Conservation (phyloP, 1,140 invertebrate genomes). For the Chironomus tepperi region DNA sequence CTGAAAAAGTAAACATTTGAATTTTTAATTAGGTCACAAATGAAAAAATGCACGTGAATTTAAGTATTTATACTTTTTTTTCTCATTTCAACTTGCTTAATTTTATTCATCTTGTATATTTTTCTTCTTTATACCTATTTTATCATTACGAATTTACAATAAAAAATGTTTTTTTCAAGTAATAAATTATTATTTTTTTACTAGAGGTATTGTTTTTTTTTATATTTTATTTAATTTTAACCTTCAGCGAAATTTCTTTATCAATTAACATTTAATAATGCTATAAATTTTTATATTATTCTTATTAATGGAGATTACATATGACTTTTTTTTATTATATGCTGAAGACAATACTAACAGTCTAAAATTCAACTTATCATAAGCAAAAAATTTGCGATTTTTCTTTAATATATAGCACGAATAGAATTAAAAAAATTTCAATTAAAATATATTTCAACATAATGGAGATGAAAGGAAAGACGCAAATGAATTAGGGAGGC, state of each 20-base stretch:
- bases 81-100: too few relatives aligned
- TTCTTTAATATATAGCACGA: constrained; percentile 8
- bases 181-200: constrained; percentile 8
- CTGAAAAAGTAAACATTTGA: too few relatives aligned
- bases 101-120: too few relatives aligned
- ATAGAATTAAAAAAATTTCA: background rate
- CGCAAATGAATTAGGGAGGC: background rate
- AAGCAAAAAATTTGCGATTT: background rate
- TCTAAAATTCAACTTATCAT: background rate
- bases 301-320: background rate
- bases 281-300: too few relatives aligned
- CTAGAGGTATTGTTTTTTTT: background rate
- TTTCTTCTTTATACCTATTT: too few relatives aligned
- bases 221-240: background rate
- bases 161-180: background rate
- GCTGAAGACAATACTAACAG: constrained; percentile 6
- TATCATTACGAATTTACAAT: too few relatives aligned
- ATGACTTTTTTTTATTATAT: background rate
- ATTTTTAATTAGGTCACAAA: too few relatives aligned
- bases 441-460: background rate
- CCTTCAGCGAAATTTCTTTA: background rate
- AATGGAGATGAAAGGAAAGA: background rate
- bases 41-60: too few relatives aligned
- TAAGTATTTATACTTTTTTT: too few relatives aligned
- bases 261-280: background rate